Evolutionary conservation across 1,140 invertebrate species (phyloP).

Genomic region (Doryteuthis pealeii): DNA sequence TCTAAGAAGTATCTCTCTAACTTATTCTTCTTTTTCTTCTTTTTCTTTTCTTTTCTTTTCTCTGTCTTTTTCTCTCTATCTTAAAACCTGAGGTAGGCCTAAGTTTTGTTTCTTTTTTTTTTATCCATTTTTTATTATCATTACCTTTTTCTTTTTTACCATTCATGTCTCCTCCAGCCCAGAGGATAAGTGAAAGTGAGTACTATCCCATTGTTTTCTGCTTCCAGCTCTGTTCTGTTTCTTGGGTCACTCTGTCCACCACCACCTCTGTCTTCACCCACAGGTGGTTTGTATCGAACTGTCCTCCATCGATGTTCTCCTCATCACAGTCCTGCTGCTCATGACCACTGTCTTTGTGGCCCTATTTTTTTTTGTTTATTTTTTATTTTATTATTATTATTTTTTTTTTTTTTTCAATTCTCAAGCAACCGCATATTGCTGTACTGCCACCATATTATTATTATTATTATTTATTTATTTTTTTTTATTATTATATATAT

Average conservation of each 20-base stretch:
- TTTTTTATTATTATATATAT: too few species aligned
- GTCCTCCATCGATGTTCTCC: too few species aligned
- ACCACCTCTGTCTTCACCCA: background rate
- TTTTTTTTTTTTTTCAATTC: too few species aligned
- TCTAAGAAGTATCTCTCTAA: too few species aligned
- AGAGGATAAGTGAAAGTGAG: constrained; percentile 6
- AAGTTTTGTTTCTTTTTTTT: background rate
- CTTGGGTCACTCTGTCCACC: constrained; percentile 6
- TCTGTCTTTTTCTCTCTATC: background rate
- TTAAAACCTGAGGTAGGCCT: background rate
- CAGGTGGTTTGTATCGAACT: background rate
- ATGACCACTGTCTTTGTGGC: constrained; percentile 5
- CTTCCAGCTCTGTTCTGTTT: background rate
- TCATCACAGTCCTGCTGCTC: background rate
- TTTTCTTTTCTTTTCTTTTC: background rate
- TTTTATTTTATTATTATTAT: too few species aligned
- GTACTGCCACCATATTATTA: too few species aligned
- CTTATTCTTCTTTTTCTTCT: background rate
- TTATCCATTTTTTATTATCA: constrained; percentile 1
- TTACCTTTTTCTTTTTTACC: constrained; percentile 9
- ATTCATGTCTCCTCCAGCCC: constrained; percentile 8
- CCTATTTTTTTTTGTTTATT: background rate
- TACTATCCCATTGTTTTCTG: constrained; percentile 7
- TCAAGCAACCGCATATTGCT: too few species aligned
- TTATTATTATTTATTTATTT: too few species aligned